phyloP scores from a whole-genome alignment of 2,888 invertebrate genomes.

The Anodontia alba region DNA sequence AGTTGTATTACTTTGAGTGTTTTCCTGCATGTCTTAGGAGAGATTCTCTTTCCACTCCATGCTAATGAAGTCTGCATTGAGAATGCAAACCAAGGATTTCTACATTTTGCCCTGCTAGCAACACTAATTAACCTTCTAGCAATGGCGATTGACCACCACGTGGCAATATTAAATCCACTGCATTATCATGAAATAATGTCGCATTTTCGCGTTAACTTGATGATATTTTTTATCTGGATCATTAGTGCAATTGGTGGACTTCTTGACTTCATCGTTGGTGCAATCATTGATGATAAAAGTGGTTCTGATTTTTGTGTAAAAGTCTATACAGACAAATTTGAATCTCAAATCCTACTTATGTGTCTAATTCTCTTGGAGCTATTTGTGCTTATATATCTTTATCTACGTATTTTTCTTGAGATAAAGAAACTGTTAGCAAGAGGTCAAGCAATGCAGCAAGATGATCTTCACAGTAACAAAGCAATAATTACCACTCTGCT shows the following conservation, averaged over 20 bases:
- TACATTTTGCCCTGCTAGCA: slow-evolving; percentile 71
- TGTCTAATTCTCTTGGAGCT: slow-evolving; percentile 70
- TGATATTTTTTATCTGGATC: slow-evolving; percentile 72
- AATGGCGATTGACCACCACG: slow-evolving; percentile 76
- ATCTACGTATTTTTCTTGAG: slow-evolving; percentile 70
- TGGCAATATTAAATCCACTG: slow-evolving; percentile 73
- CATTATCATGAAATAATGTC: slow-evolving; percentile 67
- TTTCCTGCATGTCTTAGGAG: slow-evolving; percentile 54
- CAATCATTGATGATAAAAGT: slow-evolving; percentile 4
- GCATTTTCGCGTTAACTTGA: slow-evolving; percentile 56
- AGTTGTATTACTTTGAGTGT: slow-evolving; percentile 72
- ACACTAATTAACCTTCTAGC: slow-evolving; percentile 72
- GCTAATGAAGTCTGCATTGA: slow-evolving; percentile 52
- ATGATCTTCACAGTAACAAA: slow-evolving; percentile 69
- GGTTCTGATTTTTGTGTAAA: slow-evolving; percentile 61
- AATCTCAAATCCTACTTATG: slow-evolving; percentile 72
- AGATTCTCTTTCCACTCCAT: neutral
- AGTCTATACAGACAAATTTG: slow-evolving; percentile 67
- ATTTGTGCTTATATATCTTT: slow-evolving; percentile 71
- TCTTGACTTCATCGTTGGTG: slow-evolving; percentile 51
- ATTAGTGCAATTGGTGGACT: slow-evolving; percentile 66
- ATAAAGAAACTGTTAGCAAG: slow-evolving; percentile 55
- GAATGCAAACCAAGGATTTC: slow-evolving; percentile 66
- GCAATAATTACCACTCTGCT: slow-evolving; percentile 75
- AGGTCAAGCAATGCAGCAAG: slow-evolving; percentile 46